Conservation (phyloP, 2,888 invertebrate species). For the Agrochola lychnidis region DNA sequence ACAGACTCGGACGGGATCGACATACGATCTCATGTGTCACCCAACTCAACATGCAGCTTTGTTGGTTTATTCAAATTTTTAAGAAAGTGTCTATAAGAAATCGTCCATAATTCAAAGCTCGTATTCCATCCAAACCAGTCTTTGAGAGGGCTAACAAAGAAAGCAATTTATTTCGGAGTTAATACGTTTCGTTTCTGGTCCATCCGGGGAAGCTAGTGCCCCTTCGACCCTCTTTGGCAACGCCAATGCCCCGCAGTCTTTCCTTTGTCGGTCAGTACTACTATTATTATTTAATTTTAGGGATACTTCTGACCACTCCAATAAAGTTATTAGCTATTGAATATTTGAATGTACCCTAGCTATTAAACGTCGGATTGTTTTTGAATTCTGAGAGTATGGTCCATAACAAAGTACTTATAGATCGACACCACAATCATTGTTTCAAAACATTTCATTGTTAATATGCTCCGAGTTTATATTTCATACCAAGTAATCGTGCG, state of each 20-base stretch:
- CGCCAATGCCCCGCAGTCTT: conserved; percentile 54
- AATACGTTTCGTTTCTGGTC: conserved; percentile 26
- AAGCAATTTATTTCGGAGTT: conserved; percentile 27
- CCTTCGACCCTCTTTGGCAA: conserved; percentile 55
- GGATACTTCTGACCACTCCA: conserved; percentile 10
- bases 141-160: conserved; percentile 13
- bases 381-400: not conserved
- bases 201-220: conserved; percentile 52
- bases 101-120: not conserved
- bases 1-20: not conserved
- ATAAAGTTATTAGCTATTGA: not conserved
- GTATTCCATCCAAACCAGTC: not conserved
- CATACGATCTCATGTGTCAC: not conserved
- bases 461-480: conserved; percentile 17
- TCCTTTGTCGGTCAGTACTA: conserved; percentile 27
- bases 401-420: conserved; percentile 7
- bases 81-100: not conserved
- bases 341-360: not conserved
- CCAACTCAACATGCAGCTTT: not conserved
- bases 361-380: conserved; percentile 14
- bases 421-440: conserved; percentile 18
- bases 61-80: no score
- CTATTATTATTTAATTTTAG: conserved; percentile 29
- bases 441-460: conserved; percentile 43
- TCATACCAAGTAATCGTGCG: not conserved